Conservation (phyloP, 2,888 invertebrate species). For the Amitus sp. region DNA sequence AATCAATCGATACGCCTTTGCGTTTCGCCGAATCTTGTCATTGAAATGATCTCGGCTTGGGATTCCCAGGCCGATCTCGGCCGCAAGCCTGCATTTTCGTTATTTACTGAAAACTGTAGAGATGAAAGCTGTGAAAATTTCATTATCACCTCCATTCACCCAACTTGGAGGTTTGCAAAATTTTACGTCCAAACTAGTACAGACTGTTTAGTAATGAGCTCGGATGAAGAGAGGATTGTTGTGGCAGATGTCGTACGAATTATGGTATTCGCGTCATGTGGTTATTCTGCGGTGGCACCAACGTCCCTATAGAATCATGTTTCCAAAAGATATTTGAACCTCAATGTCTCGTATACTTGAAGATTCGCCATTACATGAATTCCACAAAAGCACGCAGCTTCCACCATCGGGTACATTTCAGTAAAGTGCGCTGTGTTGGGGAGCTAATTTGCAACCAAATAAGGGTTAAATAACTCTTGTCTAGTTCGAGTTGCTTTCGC, state of each 20-base stretch:
- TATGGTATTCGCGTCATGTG: constrained; percentile 39
- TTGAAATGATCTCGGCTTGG: no score
- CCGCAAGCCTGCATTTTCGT: no score
- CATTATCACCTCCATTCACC: not conserved
- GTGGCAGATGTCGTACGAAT: constrained; percentile 41
- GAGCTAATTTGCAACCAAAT: not conserved
- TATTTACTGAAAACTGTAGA: no score
- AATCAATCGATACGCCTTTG: no score
- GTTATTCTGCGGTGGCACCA: constrained; percentile 35
- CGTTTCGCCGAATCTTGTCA: no score
- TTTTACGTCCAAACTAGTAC: not conserved
- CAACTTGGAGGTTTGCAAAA: not conserved
- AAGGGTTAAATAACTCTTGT: not conserved
- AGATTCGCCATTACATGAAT: constrained; percentile 16
- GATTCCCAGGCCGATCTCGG: no score
- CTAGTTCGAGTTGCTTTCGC: no score
- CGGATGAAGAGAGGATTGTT: constrained; percentile 37
- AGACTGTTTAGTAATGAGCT: constrained; percentile 28
- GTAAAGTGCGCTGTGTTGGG: not conserved
- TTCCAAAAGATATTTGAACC: constrained; percentile 31
- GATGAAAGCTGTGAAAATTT: no score
- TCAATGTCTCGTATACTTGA: constrained; percentile 14
- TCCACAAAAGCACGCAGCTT: not conserved
- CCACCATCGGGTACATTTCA: not conserved
- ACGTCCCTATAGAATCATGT: constrained; percentile 33